Evolutionary conservation across 2,888 invertebrate species (phyloP).

Genomic region (Pristionchus arcanus): DNA sequence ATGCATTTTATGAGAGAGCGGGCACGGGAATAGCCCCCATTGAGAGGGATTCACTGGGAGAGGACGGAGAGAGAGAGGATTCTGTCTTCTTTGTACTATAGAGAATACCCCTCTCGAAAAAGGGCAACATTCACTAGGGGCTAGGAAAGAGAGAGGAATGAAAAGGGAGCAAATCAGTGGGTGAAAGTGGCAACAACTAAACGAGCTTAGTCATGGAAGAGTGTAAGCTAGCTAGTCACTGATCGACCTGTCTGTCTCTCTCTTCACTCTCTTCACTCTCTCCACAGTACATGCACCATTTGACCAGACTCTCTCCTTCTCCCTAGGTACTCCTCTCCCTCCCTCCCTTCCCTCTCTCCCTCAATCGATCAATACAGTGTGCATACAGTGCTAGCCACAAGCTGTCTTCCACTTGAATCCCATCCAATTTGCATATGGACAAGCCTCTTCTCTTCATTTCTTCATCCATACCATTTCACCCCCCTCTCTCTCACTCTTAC

Average conservation of each 20-base stretch:
- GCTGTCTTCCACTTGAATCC: slow-evolving; percentile 25
- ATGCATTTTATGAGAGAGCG: slow-evolving; percentile 47
- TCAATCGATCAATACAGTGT: slow-evolving; percentile 44
- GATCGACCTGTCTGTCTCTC: slow-evolving; percentile 37
- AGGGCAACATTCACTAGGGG: slow-evolving; percentile 2
- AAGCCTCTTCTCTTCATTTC: slow-evolving; percentile 5
- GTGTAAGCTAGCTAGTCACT: slow-evolving; percentile 33
- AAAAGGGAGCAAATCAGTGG: slow-evolving; percentile 1
- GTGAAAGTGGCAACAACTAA: slow-evolving; percentile 44
- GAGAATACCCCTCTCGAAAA: slow-evolving; percentile 37
- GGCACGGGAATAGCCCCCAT: slow-evolving; percentile 10
- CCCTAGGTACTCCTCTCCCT: neutral
- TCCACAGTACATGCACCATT: slow-evolving; percentile 42
- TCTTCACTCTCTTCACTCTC: neutral
- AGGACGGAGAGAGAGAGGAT: slow-evolving; percentile 11
- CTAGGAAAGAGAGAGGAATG: neutral
- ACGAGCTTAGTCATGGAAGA: slow-evolving; percentile 36
- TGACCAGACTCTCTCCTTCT: slow-evolving; percentile 40
- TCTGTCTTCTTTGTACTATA: slow-evolving; percentile 42
- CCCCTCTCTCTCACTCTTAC: no score
- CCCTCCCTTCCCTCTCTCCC: slow-evolving; percentile 1
- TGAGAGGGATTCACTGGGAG: slow-evolving; percentile 15
- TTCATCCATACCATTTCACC: neutral
- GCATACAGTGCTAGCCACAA: slow-evolving; percentile 39
- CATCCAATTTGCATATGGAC: slow-evolving; percentile 43